Conservation (phyloP, 2,888 invertebrate species). For the Agonum fuliginosum region DNA sequence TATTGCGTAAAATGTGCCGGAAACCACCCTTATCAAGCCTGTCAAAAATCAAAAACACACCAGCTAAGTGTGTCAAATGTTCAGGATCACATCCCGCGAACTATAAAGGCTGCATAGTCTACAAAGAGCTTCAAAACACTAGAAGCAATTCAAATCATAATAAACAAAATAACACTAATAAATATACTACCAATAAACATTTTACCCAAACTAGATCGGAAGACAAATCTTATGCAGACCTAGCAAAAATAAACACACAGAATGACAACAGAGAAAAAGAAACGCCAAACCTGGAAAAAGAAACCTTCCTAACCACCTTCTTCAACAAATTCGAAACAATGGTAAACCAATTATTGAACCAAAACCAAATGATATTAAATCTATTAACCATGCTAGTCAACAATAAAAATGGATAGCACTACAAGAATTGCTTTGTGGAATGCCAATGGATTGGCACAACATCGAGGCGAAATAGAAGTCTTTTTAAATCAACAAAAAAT, state of each 20-base stretch:
- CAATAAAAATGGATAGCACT: conserved; percentile 45
- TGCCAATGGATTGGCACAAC: not conserved
- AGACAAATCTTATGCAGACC: too few species aligned
- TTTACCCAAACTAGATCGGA: too few species aligned
- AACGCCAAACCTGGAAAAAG: not conserved
- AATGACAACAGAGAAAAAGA: not conserved
- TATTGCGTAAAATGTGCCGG: conserved; percentile 61
- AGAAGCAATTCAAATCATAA: conserved; percentile 53
- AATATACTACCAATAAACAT: too few species aligned
- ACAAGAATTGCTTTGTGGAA: too few species aligned
- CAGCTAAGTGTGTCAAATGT: conserved; percentile 50
- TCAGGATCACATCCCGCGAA: conserved; percentile 52
- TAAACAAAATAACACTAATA: too few species aligned
- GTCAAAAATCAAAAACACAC: conserved; percentile 21
- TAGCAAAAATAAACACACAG: too few species aligned
- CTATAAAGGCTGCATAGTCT: too few species aligned
- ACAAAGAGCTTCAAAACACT: too few species aligned
- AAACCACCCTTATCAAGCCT: conserved; percentile 55
- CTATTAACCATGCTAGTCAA: conserved; percentile 53
- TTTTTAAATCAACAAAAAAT: conserved; percentile 57
- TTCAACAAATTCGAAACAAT: conserved; percentile 15
- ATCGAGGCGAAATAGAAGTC: not conserved
- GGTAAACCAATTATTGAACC: conserved; percentile 45
- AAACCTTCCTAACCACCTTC: not conserved
- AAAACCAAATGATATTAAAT: conserved; percentile 58